These are phyloP conservation scores for Rutpela maculata DNA, from an alignment of 2,888 invertebrate genomes.

Conservation along the genomic window DNA sequence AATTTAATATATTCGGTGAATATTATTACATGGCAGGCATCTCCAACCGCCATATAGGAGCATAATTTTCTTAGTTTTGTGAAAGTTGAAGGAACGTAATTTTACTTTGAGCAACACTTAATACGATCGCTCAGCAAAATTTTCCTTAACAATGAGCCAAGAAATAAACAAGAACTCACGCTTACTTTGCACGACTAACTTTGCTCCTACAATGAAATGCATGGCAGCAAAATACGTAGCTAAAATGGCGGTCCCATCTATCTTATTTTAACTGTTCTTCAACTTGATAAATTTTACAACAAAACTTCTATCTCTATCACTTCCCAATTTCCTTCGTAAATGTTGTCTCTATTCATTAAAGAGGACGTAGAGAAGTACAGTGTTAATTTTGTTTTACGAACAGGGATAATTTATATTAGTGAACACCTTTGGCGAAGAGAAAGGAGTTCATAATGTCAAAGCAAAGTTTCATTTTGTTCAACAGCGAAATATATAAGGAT, in stretches of 20 bases:
- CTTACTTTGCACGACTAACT: conserved; percentile 54
- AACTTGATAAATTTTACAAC: conserved; percentile 67
- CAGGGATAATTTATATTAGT: conserved; percentile 72
- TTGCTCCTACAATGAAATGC: conserved; percentile 69
- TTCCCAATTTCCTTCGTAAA: background rate
- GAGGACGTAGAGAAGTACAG: conserved; percentile 50
- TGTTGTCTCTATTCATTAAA: conserved; percentile 41
- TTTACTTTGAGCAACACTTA: conserved; percentile 72
- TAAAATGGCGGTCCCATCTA: conserved; percentile 72
- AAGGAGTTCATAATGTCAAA: conserved; percentile 73
- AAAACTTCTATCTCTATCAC: conserved; percentile 43
- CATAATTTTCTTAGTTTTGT: conserved; percentile 72
- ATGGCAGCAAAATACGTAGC: conserved; percentile 70
- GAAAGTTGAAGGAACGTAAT: conserved; percentile 72
- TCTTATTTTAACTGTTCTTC: conserved; percentile 72
- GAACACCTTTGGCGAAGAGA: conserved; percentile 71
- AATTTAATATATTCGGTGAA: conserved; percentile 53
- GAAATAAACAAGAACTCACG: conserved; percentile 51
- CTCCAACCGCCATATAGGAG: conserved; percentile 60
- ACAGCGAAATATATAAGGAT: conserved; percentile 67
- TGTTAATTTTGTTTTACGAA: conserved; percentile 69
- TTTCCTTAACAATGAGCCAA: conserved; percentile 43
- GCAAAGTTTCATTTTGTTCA: conserved; percentile 73
- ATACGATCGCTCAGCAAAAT: conserved; percentile 62
- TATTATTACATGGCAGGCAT: conserved; percentile 51